These are phyloP conservation scores for Rhagoletis zephyria DNA, from an alignment of 1,140 invertebrate species.

Conservation along the genomic window DNA sequence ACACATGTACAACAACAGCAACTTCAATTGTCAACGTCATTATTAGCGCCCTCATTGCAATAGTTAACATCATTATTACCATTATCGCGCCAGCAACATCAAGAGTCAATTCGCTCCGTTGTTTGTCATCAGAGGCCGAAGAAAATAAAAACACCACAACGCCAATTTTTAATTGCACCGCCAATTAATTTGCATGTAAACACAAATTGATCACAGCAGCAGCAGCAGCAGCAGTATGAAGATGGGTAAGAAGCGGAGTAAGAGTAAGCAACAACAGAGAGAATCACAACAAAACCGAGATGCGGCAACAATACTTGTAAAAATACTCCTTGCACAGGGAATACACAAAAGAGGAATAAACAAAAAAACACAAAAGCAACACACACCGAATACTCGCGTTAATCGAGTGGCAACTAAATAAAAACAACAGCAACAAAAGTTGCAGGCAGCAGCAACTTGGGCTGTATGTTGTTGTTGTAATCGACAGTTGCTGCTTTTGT, in stretches of 20 bases:
- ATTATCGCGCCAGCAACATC: background rate
- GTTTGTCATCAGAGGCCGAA: conserved; percentile 7
- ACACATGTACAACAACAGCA: background rate
- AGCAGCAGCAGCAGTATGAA: background rate
- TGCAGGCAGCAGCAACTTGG: background rate
- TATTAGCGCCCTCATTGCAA: background rate
- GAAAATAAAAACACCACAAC: conserved; percentile 6
- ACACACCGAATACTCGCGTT: conserved; percentile 6
- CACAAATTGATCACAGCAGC: conserved; percentile 58
- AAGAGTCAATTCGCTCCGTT: background rate
- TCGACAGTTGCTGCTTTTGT: background rate
- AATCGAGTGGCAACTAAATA: conserved; percentile 17
- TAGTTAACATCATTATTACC: conserved; percentile 34
- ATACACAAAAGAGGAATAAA: conserved; percentile 56
- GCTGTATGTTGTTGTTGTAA: background rate
- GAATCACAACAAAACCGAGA: conserved; percentile 8
- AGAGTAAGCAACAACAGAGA: conserved; percentile 28
- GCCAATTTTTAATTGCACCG: conserved; percentile 58
- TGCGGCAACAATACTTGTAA: background rate
- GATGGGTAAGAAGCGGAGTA: background rate
- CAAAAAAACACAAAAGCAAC: background rate
- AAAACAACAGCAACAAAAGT: conserved; percentile 26
- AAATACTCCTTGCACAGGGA: background rate
- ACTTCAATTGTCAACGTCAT: background rate
- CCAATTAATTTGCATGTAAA: conserved; percentile 60